phyloP scores from a whole-genome alignment of 2,113 vertebrate species.

The Capricornis sumatraensis region DNA sequence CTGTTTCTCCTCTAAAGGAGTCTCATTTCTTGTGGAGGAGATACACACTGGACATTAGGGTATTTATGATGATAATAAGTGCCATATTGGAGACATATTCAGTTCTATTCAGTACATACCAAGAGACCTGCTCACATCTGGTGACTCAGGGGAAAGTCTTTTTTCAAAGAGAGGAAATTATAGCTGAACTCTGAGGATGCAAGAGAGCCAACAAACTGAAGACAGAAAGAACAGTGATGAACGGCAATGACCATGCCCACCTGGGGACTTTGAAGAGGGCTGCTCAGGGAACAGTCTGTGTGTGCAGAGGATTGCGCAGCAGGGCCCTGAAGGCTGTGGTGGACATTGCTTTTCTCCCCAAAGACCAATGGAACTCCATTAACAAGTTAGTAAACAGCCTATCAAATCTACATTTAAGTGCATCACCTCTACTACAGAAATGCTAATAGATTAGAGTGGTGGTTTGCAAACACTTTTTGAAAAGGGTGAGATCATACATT shows the following conservation, averaged over 20 bases:
- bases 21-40: background rate
- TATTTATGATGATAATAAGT: background rate
- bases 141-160: background rate
- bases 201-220: background rate
- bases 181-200: background rate
- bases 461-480: background rate
- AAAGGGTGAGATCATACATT: background rate
- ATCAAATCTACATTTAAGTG: background rate
- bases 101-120: background rate
- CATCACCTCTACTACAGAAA: background rate
- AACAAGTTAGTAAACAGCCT: background rate
- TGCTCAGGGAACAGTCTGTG: background rate
- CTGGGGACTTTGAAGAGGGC: background rate
- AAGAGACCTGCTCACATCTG: background rate
- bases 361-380: background rate
- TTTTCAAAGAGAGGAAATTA: background rate
- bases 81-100: background rate
- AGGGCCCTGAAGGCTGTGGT: background rate
- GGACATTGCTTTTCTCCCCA: background rate
- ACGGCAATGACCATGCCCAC: background rate
- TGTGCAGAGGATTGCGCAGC: accelerated
- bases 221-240: background rate
- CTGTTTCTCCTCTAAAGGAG: background rate
- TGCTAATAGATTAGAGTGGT: background rate
- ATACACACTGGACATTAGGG: background rate